phyloP scores from a whole-genome alignment of 1,140 invertebrate genomes.

The Aradophagus sp. region DNA sequence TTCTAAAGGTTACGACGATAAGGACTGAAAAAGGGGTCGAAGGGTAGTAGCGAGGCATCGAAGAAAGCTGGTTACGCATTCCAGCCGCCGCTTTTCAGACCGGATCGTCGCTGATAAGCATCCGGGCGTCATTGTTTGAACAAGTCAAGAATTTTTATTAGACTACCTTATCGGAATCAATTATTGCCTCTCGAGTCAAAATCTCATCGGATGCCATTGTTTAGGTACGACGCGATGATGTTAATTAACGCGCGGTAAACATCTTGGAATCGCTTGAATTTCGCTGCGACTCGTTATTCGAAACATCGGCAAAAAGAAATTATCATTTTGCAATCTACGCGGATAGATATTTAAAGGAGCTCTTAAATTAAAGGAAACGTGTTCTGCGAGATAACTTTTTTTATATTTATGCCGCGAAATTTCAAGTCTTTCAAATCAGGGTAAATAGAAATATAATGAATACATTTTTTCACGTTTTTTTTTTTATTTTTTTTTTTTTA shows the following conservation, averaged over 20 bases:
- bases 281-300: too few relatives aligned
- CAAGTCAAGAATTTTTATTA: constrained; percentile 55
- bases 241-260: constrained; percentile 22
- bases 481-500: too few relatives aligned
- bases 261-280: constrained; percentile 19
- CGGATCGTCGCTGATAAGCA: constrained; percentile 36
- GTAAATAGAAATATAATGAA: too few relatives aligned
- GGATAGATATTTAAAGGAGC: too few relatives aligned
- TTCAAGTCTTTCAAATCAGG: too few relatives aligned
- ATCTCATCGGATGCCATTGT: constrained; percentile 44
- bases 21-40: constrained; percentile 52
- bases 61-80: constrained; percentile 36
- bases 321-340: too few relatives aligned
- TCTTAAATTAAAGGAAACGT: too few relatives aligned
- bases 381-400: too few relatives aligned
- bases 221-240: constrained; percentile 18
- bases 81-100: constrained; percentile 24
- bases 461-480: too few relatives aligned
- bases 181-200: constrained; percentile 49
- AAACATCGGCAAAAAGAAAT: too few relatives aligned
- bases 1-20: constrained; percentile 57
- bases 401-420: too few relatives aligned
- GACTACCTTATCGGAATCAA: constrained; percentile 46
- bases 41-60: constrained; percentile 17
- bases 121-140: constrained; percentile 46